phyloP scores from a whole-genome alignment of 2,888 invertebrate genomes.

The Branchipolynoe longqiensis region DNA sequence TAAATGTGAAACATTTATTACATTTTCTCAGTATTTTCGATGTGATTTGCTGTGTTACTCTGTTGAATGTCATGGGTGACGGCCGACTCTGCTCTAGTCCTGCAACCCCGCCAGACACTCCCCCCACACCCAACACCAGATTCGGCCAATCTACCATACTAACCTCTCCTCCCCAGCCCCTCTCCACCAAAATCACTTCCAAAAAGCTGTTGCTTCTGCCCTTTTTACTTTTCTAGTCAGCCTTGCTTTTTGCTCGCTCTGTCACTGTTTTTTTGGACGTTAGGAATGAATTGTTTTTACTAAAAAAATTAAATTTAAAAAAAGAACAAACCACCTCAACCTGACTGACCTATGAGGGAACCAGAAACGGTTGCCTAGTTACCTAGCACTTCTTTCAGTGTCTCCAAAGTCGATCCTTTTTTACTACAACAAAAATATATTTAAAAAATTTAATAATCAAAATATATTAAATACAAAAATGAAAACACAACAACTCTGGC shows the following conservation, averaged over 20 bases:
- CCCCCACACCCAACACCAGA: conserved; percentile 8
- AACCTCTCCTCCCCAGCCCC: conserved; percentile 20
- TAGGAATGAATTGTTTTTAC: conserved; percentile 4
- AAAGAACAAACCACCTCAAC: neutral
- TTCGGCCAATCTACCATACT: neutral
- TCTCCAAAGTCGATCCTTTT: too few species aligned
- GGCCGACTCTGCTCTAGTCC: neutral
- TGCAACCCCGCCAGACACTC: conserved; percentile 12
- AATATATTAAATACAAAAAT: neutral
- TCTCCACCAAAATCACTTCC: conserved; percentile 42
- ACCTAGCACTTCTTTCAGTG: too few species aligned
- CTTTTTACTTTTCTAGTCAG: conserved; percentile 45
- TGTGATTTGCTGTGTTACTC: conserved; percentile 54
- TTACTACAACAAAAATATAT: neutral
- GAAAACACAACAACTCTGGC: too few species aligned
- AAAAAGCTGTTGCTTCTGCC: conserved; percentile 50
- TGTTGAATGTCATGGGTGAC: conserved; percentile 55
- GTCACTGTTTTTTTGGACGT: conserved; percentile 27
- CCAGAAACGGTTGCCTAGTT: too few species aligned
- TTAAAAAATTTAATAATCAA: neutral
- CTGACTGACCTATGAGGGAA: neutral
- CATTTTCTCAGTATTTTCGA: conserved; percentile 14
- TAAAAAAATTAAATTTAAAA: neutral
- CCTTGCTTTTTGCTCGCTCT: conserved; percentile 53
- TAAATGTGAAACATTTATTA: conserved; percentile 13